Evolutionary conservation across 2,888 invertebrate species (phyloP), one percentile per base, ranked within the genome.

Genomic region (Peribatodes rhomboidaria): DNA sequence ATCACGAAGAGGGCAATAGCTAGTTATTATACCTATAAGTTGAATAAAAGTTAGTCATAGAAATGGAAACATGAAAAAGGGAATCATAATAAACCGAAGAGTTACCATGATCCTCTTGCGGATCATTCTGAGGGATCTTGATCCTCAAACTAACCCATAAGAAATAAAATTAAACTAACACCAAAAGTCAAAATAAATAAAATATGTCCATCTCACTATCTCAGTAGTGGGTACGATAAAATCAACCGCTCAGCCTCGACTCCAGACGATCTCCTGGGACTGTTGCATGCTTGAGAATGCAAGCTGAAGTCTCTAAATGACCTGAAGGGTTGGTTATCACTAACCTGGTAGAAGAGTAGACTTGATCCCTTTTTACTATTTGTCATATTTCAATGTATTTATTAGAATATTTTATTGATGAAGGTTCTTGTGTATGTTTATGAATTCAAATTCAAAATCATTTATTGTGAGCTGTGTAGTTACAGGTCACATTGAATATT

Each of bases 251-350:
- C 16, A 27, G 39, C 47, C 27, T n/a, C 18, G 53, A 60, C 31
- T 53, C 42, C 50, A 53, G 46, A 53, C 46, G 37, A 27, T 47
- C 61, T 41, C 49, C 20, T 8, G 55, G 49, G 55, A 49, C 42
- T n/a, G 42, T 37, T 56, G 50, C 55, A 56, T 55, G 49, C 50
- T 56, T 16, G 41, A 42, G 35, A 49, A 61, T 61, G 55, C 61
- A 55, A 50, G 35, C 42, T 20, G 22, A 50, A 61, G 14, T 56
- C 61, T 53, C 31, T 20, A 9, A 60, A 60, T 59, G 20, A 31
- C 46, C 9, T 27, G 13, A 27, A 27, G 33, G 53, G 53, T 41
- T 10, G 11, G 22, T 39, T 27, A 16, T 27, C 41, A 27, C 53
- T 37, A 14, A 16, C 14, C 7, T n/a, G n/a, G 11, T 14, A 18